Base-by-base conservation (phyloP, 2,113 vertebrate genomes). In the Lampris megalopsis region DNA sequence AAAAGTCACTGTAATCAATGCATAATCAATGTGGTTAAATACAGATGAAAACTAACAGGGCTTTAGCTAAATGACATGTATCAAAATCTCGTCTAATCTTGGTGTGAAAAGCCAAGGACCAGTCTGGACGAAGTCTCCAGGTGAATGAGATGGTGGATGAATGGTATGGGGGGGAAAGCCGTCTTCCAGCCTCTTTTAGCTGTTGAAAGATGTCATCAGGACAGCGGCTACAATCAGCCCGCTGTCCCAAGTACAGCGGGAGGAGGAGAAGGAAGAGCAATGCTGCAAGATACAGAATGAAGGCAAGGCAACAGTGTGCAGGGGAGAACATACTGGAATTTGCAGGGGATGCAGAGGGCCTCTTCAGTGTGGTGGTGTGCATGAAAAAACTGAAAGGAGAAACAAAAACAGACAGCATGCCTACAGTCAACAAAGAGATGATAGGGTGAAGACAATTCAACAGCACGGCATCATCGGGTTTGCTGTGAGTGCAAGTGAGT, bases 361-460 rank as follows among this genome's bases (percentile, higher is more conserved):
- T 95, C 92, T 88, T 93, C 92, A 90, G 83, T 88, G 88, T 80
- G 83, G 87, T 82, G 73, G 87, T 92, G 92, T 92, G 91, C 89
- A 93, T 92, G 91, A 94, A 93, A 93, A 89, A 93, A 94, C 91
- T 95, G 93, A 94, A 94, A 94, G 88, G 86, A 93, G 91, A 93
- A 91, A 91, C 90, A 93, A 91, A 92, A 90, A 90, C 85, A 92
- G 84, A 94, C 91, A 93, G 93, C 91, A 93, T 94, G 90, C 89
- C 88, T 90, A 93, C 85, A 88, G 88, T 93, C 91, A 93, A 91
- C 90, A 93, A 79, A 88, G 86, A 91, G 79, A 91, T 91, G 87
- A 90, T 85, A 93, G 88, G 91, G 86, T 88, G 89, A 80, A 78
- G 82, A 85, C 75, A 75, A 24, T 24, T 80, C 88, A 66, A 85